Conservation (phyloP, 2,888 invertebrate genomes). For the Gasteruption jaculator region DNA sequence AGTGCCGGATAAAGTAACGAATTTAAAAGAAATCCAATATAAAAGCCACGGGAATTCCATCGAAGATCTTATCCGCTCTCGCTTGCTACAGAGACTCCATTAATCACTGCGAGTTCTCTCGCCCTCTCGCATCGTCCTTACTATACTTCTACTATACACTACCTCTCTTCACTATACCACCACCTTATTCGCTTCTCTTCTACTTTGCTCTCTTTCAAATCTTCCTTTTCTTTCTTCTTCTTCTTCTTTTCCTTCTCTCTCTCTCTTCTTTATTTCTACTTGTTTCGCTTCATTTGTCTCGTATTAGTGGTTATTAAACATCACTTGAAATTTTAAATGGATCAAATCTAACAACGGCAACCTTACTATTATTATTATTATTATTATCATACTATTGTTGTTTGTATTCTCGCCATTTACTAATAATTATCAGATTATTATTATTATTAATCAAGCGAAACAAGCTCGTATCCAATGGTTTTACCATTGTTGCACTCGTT, state of each 20-base stretch:
- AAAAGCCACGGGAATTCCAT: constrained; percentile 50
- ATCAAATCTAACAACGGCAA: too few species aligned
- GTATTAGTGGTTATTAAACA: constrained; percentile 42
- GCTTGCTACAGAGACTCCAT: constrained; percentile 47
- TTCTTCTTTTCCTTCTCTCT: constrained; percentile 19
- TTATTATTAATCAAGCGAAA: too few species aligned
- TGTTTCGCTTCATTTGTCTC: constrained; percentile 43
- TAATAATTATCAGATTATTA: too few species aligned
- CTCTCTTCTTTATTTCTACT: constrained; percentile 21
- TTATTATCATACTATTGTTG: too few species aligned
- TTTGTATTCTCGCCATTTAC: too few species aligned
- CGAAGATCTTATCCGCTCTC: constrained; percentile 50
- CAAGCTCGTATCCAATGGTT: too few species aligned
- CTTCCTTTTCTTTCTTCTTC: constrained; percentile 8
- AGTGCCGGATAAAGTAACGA: constrained; percentile 50
- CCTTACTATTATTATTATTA: too few species aligned
- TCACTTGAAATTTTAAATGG: constrained; percentile 37
- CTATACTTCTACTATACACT: constrained; percentile 2
- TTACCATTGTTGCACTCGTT: too few species aligned
- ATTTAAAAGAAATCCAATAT: constrained; percentile 51
- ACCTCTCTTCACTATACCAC: constrained; percentile 9
- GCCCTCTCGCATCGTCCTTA: constrained; percentile 28
- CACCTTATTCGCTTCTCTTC: constrained; percentile 6
- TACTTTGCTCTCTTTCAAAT: not conserved
- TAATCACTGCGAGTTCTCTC: constrained; percentile 37